Evolutionary conservation across 2,113 vertebrate species (phyloP), one percentile per base, ranked within the genome.

Genomic region (human): DNA sequence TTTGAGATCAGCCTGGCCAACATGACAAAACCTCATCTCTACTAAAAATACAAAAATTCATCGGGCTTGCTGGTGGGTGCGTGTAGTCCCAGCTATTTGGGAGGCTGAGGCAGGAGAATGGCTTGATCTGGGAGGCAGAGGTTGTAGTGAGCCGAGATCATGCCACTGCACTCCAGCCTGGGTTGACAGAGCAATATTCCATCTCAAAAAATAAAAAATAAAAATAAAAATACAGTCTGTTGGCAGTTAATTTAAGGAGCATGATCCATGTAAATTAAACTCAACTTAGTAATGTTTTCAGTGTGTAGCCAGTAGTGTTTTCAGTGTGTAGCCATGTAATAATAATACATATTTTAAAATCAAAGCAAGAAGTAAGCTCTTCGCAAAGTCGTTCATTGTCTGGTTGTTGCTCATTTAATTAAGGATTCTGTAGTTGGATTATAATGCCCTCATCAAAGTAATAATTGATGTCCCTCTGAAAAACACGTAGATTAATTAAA

Each of bases 321-420:
- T 95, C 45, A 93, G 0, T 94, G 23, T 90, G 8, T 83, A 55
- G 16, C 1, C 82, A 7, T 82, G 14, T 89, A 78, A 73, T 85
- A 50, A 35, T 93, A 30, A 82, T 57, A 81, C 35, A 78, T 76
- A 88, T n/a, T 90, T 89, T 85, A 57, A 82, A 96, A 87, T 32
- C 59, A 27, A 18, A 73, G 35, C 45, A 81, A 55, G 61, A 78
- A 72, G 64, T 95, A 83, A 25, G 10, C 12, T 59, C 4, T 73
- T 72, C 43, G n/a, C 45, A 66, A 73, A 93, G 32, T 57, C 38
- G 91, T 80, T 70, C 30, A n/a, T 85, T 73, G 43, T 82, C 35
- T 92, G n/a, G 32, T 81, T 94, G 43, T 80, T 59, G 12, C 90
- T 93, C 73, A 35, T 23, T 73, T 48, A 79, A 80, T 76, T 89